Evolutionary conservation across 92 coral and sea anemone genomes (phyloP).

Genomic region (Umimayanthus chanpuru): DNA sequence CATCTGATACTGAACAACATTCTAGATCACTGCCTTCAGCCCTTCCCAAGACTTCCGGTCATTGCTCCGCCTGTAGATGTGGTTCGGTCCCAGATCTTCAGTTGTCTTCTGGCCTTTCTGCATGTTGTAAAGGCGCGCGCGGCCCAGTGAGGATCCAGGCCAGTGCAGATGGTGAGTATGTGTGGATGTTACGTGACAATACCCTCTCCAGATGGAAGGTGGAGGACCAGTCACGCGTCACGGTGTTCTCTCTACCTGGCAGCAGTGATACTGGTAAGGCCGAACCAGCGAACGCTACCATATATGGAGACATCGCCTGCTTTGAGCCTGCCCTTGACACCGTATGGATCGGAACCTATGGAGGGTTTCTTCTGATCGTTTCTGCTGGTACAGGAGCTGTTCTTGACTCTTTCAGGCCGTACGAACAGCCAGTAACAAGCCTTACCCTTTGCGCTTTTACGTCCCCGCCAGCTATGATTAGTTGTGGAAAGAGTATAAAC

Average conservation of each 20-base stretch:
- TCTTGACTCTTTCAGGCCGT: constrained; percentile 29
- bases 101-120: neutral
- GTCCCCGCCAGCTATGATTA: constrained; percentile 18
- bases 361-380: constrained; percentile 18
- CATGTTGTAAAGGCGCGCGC: neutral
- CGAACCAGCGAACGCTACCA: neutral
- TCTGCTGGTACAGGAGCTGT: constrained; percentile 18
- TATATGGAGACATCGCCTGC: constrained; percentile 29
- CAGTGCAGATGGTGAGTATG: constrained; percentile 7
- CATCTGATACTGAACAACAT: neutral
- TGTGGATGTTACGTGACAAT: constrained; percentile 24
- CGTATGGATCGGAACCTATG: constrained; percentile 21
- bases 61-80: neutral
- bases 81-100: neutral
- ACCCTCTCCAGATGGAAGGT: constrained; percentile 13
- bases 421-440: neutral
- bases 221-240: constrained; percentile 11
- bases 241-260: neutral
- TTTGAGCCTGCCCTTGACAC: constrained; percentile 32
- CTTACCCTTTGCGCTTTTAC: constrained; percentile 7
- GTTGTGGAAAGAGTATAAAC: constrained; percentile 27
- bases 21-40: neutral
- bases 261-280: neutral
- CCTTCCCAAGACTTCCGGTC: neutral
- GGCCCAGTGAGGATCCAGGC: constrained; percentile 3